Conservation (phyloP, 2,888 invertebrate genomes). For the Callinectes sapidus region DNA sequence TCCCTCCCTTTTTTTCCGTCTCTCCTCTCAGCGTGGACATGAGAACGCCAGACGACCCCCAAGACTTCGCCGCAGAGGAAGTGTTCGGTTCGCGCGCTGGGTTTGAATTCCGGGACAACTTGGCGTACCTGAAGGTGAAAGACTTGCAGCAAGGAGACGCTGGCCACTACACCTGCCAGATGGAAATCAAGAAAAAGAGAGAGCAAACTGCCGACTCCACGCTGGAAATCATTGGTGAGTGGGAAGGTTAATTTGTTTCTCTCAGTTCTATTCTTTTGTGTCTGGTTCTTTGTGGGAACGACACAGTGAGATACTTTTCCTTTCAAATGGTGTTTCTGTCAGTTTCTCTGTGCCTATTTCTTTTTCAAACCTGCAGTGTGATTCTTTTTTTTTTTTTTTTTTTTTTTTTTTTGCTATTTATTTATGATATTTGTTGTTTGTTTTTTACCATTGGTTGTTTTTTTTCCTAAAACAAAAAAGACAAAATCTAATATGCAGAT, state of each 20-base stretch:
- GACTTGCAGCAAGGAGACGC: not conserved
- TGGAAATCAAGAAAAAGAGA: not conserved
- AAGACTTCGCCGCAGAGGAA: not conserved
- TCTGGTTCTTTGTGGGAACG: no score
- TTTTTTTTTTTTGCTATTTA: no score
- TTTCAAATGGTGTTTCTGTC: no score
- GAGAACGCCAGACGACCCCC: not conserved
- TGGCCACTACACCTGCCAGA: not conserved
- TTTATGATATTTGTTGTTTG: no score
- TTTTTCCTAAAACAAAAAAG: no score
- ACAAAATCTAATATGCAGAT: no score
- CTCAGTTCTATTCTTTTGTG: no score
- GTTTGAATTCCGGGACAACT: not conserved
- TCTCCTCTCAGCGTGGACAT: slow-evolving; percentile 29
- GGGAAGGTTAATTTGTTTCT: not conserved
- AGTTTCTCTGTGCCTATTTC: no score
- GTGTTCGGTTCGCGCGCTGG: not conserved
- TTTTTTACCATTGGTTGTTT: no score
- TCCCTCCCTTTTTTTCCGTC: not conserved
- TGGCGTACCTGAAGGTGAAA: not conserved
- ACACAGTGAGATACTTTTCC: no score
- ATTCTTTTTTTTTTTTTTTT: no score
- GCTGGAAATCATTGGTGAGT: not conserved
- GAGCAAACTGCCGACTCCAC: not conserved
- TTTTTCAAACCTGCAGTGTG: no score